A percentile compares a stretch with the other conserved stretches of the same genome.
These are phyloP conservation scores for Chiloscyllium punctatum DNA, from an alignment of 2,797 vertebrate genomes.

Conservation along the genomic window DNA sequence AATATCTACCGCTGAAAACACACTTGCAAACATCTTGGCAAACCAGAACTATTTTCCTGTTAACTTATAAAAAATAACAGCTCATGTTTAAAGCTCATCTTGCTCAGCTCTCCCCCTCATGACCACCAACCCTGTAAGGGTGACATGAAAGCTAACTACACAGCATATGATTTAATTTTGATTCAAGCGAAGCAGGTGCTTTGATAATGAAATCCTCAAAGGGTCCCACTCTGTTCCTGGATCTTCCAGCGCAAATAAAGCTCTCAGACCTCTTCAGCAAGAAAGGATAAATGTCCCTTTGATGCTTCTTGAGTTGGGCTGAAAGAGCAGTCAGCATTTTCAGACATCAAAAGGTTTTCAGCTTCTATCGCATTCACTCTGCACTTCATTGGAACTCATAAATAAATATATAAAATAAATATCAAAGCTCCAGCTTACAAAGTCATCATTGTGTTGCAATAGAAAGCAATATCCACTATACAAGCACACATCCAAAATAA, in stretches of 20 bases:
- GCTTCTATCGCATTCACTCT: background rate
- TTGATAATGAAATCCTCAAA: constrained; percentile 29
- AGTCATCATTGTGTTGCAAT: background rate
- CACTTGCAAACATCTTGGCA: background rate
- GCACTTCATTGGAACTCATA: background rate
- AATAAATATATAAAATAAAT: constrained; percentile 23
- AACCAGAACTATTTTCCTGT: no score
- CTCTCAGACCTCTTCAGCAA: background rate
- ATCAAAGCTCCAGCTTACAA: background rate
- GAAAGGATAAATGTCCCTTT: constrained; percentile 6
- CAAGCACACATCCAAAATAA: background rate
- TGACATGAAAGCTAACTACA: background rate
- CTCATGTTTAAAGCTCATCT: no score
- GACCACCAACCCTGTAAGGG: background rate
- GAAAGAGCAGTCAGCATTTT: background rate
- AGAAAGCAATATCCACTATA: background rate
- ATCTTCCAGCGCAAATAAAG: constrained; percentile 8
- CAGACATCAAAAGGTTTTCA: background rate
- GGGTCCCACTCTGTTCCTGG: background rate
- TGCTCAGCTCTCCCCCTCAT: background rate
- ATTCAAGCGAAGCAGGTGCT: constrained; percentile 1
- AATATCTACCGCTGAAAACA: background rate
- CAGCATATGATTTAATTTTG: constrained; percentile 14
- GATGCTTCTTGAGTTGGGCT: background rate
- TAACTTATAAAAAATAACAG: background rate